These are phyloP conservation scores for Clarias batrachus DNA, from an alignment of 2,113 vertebrate species.

Conservation along the genomic window DNA sequence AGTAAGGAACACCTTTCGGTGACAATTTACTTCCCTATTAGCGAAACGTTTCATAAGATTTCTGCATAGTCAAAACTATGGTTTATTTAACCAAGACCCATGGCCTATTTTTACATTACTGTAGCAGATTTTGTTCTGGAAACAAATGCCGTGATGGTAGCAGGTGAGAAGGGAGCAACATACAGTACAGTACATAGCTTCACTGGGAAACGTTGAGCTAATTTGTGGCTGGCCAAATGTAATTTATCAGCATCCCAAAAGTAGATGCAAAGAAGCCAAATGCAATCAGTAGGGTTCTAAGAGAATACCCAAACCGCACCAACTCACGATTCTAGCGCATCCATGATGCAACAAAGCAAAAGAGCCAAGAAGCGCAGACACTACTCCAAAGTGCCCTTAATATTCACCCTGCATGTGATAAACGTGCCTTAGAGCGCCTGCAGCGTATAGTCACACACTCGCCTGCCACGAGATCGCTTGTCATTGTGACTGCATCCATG, in stretches of 20 bases:
- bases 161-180: neutral
- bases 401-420: neutral
- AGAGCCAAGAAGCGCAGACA: neutral
- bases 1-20: neutral
- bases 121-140: neutral
- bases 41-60: neutral
- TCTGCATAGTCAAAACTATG: neutral
- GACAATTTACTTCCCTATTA: neutral
- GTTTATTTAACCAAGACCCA: neutral
- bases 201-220: neutral
- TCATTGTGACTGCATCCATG: neutral
- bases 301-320: neutral
- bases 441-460: neutral
- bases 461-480: neutral
- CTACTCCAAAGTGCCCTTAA: slow-evolving; percentile 2
- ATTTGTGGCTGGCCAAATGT: neutral
- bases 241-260: neutral
- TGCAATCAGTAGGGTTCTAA: neutral
- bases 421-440: neutral
- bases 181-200: neutral
- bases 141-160: neutral
- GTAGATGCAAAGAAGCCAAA: neutral
- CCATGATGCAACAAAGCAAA: neutral
- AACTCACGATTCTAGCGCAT: neutral
- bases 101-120: neutral